phyloP scores from a whole-genome alignment of 1,140 invertebrate genomes.

The Drosophila azteca region DNA sequence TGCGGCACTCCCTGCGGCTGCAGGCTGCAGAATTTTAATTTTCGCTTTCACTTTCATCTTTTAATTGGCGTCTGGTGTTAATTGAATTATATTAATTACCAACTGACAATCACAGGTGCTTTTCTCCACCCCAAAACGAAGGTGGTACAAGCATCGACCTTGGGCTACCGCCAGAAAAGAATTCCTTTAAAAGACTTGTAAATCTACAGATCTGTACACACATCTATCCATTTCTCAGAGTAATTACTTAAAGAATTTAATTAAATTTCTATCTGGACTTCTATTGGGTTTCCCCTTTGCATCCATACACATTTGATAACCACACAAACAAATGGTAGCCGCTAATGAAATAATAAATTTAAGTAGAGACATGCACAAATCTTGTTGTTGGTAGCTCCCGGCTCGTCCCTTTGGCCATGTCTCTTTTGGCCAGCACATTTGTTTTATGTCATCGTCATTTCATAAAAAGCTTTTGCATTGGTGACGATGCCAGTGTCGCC shows the following conservation, averaged over 20 bases:
- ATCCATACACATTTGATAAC: neutral
- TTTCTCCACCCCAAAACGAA: neutral
- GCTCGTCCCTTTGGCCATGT: slow-evolving; percentile 21
- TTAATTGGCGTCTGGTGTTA: slow-evolving; percentile 33
- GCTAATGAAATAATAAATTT: slow-evolving; percentile 75
- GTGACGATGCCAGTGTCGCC: slow-evolving; percentile 9
- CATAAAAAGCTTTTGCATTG: slow-evolving; percentile 63
- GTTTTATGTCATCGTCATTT: slow-evolving; percentile 69
- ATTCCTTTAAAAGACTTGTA: no score
- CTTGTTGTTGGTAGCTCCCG: slow-evolving; percentile 7
- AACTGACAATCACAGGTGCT: slow-evolving; percentile 35
- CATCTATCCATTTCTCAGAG: no score
- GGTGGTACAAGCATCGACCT: neutral
- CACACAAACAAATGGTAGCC: slow-evolving; percentile 24
- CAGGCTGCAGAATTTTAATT: slow-evolving; percentile 2
- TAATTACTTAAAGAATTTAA: neutral
- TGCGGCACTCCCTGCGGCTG: neutral
- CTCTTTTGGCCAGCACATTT: slow-evolving; percentile 47
- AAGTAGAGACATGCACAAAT: slow-evolving; percentile 38
- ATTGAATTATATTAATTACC: slow-evolving; percentile 43
- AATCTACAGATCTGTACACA: no score
- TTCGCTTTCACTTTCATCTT: slow-evolving; percentile 32
- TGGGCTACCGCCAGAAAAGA: no score
- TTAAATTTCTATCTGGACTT: neutral
- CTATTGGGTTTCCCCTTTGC: neutral